phyloP scores from a whole-genome alignment of 2,113 vertebrate species.

The Eulemur macaco region DNA sequence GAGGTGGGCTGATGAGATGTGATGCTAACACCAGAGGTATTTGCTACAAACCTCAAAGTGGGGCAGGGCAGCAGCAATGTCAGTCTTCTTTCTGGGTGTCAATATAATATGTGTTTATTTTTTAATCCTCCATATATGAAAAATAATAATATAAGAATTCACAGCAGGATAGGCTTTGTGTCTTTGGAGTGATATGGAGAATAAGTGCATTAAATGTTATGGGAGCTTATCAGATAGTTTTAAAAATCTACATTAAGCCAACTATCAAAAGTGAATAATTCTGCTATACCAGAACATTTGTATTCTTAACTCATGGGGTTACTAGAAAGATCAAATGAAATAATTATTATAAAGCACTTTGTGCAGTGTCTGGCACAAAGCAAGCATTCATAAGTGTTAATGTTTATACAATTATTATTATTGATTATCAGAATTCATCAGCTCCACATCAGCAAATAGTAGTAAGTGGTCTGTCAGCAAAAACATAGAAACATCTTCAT shows the following conservation, averaged over 20 bases:
- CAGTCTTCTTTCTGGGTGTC: neutral
- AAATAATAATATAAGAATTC: neutral
- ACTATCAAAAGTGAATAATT: constrained; percentile 4
- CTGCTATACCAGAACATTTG: constrained; percentile 26
- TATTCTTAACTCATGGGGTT: constrained; percentile 17
- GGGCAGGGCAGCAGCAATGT: neutral
- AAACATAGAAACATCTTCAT: constrained; percentile 56
- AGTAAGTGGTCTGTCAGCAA: constrained; percentile 38
- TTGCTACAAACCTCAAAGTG: neutral
- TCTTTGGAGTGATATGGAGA: neutral
- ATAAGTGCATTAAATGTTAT: neutral
- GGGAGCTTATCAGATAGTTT: neutral
- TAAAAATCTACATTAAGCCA: constrained; percentile 32
- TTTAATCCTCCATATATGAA: neutral
- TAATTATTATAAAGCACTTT: constrained; percentile 60
- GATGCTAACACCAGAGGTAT: neutral
- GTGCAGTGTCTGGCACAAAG: constrained; percentile 1
- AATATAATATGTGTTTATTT: neutral
- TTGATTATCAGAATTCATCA: constrained; percentile 51
- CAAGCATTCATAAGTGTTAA: constrained; percentile 6
- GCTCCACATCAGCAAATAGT: constrained; percentile 1
- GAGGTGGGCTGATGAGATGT: neutral
- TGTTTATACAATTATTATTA: constrained; percentile 43
- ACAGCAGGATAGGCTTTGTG: neutral
- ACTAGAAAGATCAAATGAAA: constrained; percentile 49